Evolutionary conservation across 2,888 invertebrate species (phyloP).

Genomic region (Didymodactylos carnosus): DNA sequence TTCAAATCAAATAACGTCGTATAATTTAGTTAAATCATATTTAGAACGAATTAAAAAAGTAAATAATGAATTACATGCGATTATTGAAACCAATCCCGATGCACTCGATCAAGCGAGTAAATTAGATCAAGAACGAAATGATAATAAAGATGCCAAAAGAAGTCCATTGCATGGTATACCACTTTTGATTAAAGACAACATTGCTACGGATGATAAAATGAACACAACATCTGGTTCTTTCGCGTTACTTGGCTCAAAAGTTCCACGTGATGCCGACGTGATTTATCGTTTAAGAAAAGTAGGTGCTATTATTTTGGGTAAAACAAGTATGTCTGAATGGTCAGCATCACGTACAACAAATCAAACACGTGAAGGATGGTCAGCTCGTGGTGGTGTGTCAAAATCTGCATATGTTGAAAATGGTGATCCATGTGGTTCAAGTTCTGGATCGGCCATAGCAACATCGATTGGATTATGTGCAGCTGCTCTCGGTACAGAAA

Average conservation of each 20-base stretch:
- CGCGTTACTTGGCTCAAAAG: neutral
- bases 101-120: neutral
- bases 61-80: neutral
- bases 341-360: neutral
- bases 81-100: neutral
- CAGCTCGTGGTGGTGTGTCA: neutral
- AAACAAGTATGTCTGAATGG: neutral
- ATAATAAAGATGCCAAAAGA: neutral
- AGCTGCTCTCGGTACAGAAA: neutral
- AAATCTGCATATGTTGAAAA: neutral
- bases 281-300: neutral
- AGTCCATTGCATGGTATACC: neutral
- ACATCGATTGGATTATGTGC: neutral
- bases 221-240: neutral
- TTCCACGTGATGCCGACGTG: neutral
- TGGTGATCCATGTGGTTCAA: neutral
- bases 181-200: neutral
- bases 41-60: neutral
- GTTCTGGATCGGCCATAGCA: neutral
- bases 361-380: neutral
- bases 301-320: neutral
- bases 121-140: neutral
- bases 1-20: neutral
- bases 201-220: neutral
- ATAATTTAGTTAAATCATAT: neutral